These are phyloP conservation scores for Rallus limicola DNA, from an alignment of 2,113 vertebrate genomes.

Conservation along the genomic window DNA sequence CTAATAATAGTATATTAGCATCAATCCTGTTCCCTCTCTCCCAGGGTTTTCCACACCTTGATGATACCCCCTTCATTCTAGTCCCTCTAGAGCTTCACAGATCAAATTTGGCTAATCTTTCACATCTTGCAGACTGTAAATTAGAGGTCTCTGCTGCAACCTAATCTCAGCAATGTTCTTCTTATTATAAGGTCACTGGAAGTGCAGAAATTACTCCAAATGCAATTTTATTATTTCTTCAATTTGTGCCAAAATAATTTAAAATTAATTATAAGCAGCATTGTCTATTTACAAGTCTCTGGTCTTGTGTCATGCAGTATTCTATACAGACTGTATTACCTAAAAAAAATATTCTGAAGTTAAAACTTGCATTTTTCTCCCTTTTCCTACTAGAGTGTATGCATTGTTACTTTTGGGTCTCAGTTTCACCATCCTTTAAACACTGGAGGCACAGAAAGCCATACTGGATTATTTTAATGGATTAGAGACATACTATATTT, in stretches of 20 bases:
- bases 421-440: not conserved
- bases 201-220: not conserved
- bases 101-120: slow-evolving; percentile 31
- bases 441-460: not conserved
- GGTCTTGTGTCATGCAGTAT: not conserved
- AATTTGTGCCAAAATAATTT: not conserved
- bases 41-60: not conserved
- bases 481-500: not conserved
- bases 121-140: slow-evolving; percentile 11
- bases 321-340: not conserved
- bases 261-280: not conserved
- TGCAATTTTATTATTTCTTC: slow-evolving; percentile 16
- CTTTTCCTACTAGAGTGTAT: not conserved
- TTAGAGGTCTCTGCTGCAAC: not conserved
- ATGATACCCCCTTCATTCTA: not conserved
- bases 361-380: not conserved
- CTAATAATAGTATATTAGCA: not conserved
- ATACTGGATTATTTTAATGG: not conserved
- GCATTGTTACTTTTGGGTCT: not conserved
- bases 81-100: not conserved
- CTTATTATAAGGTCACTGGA: slow-evolving; percentile 21
- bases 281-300: not conserved
- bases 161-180: not conserved
- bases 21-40: not conserved
- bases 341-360: not conserved